Conservation (phyloP, 37 sponge, comb jelly and placozoan species). For the Amphimedon queenslandica region DNA sequence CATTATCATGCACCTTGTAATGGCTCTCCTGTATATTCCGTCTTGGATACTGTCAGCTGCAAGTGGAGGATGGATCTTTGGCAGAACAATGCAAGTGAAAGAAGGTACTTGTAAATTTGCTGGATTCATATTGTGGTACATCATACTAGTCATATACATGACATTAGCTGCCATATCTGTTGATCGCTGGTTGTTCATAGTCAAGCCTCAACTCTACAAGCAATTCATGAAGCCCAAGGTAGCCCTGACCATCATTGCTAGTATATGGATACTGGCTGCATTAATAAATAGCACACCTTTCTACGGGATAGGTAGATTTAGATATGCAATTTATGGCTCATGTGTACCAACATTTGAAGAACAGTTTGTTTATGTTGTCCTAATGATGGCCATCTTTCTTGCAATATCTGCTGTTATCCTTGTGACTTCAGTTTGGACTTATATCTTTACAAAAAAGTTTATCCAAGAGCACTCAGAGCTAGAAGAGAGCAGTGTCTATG, state of each 20-base stretch:
- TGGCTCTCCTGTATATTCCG: too few species aligned
- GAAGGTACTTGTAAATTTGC: background rate
- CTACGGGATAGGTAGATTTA: constrained; percentile 7
- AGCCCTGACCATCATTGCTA: constrained; percentile 8
- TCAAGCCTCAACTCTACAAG: constrained; percentile 13
- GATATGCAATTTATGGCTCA: background rate
- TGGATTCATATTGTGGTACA: constrained; percentile 10
- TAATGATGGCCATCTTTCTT: background rate
- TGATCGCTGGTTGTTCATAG: constrained; percentile 18
- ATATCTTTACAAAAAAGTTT: constrained; percentile 16
- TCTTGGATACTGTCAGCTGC: too few species aligned
- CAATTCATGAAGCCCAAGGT: constrained; percentile 4
- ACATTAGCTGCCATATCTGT: constrained; percentile 21
- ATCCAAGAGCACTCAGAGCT: background rate
- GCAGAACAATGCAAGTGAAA: too few species aligned
- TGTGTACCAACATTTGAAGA: constrained; percentile 12
- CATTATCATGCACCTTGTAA: too few species aligned
- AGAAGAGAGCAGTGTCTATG: constrained; percentile 6
- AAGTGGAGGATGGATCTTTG: too few species aligned
- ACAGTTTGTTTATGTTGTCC: constrained; percentile 6
- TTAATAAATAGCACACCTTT: background rate
- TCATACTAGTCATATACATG: background rate
- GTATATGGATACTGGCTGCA: constrained; percentile 6
- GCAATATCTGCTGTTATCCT: constrained; percentile 8
- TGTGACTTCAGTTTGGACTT: constrained; percentile 32